Evolutionary conservation across 2,113 vertebrate genomes (phyloP).

Genomic region (Corydoras maculifer): DNA sequence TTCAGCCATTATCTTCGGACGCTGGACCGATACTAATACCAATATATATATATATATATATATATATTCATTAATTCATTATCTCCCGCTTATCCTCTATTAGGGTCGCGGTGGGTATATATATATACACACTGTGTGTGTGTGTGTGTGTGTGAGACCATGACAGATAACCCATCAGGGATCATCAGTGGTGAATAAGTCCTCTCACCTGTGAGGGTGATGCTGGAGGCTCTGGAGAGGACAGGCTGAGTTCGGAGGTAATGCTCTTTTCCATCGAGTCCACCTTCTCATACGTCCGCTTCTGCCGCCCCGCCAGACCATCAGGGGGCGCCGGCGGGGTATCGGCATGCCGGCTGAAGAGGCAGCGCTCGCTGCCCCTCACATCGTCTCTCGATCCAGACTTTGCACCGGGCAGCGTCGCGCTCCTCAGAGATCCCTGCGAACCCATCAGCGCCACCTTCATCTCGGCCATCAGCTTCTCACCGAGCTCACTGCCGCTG

Average conservation of each 20-base stretch:
- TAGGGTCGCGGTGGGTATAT: no score
- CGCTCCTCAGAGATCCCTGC: conserved; percentile 57
- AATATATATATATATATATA: no score
- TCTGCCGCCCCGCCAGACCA: conserved; percentile 56
- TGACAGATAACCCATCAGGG: no score
- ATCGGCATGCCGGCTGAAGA: conserved; percentile 53
- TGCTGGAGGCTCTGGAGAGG: conserved; percentile 47
- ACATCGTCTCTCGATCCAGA: conserved; percentile 58
- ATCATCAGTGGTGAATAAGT: no score
- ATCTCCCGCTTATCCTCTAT: no score
- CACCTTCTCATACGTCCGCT: conserved; percentile 73
- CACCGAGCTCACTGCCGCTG: conserved; percentile 69
- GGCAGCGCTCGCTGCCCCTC: conserved; percentile 59
- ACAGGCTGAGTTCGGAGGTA: conserved; percentile 59
- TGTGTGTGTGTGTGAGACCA: no score
- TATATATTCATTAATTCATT: no score
- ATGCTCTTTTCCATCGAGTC: conserved; percentile 68
- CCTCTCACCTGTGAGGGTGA: conserved; percentile 61
- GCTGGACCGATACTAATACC: no score
- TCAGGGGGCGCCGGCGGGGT: conserved; percentile 45
- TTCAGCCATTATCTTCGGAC: no score
- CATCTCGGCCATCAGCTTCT: conserved; percentile 74
- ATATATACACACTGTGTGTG: no score
- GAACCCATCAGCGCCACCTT: conserved; percentile 66
- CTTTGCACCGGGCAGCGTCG: conserved; percentile 31